Percentiles rank a stretch among this genome's conserved stretches.
These are phyloP conservation scores for Penaeus japonicus DNA, from an alignment of 1,140 invertebrate species.

Conservation along the genomic window DNA sequence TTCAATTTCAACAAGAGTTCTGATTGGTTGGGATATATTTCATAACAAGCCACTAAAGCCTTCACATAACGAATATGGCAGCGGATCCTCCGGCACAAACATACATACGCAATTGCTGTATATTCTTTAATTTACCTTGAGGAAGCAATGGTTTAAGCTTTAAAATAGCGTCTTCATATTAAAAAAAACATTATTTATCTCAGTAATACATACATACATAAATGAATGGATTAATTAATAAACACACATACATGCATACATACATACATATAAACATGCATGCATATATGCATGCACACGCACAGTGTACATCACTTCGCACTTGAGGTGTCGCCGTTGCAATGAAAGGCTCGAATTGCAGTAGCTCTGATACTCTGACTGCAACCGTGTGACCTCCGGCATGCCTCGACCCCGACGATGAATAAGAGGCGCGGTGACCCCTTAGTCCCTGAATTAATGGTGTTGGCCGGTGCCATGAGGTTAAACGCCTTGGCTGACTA, in stretches of 20 bases:
- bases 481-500: too few species aligned
- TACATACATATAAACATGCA: background rate
- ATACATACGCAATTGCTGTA: too few species aligned
- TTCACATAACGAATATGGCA: background rate
- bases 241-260: background rate
- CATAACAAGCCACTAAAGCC: background rate
- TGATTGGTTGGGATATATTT: conserved; percentile 24
- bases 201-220: background rate
- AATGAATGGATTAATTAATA: background rate
- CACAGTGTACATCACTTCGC: background rate
- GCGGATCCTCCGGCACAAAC: background rate
- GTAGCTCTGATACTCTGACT: too few species aligned
- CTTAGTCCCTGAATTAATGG: too few species aligned
- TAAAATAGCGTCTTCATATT: background rate
- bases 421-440: too few species aligned
- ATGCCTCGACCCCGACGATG: too few species aligned
- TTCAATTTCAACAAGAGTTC: conserved; percentile 23
- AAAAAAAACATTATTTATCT: background rate
- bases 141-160: background rate
- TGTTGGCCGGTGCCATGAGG: too few species aligned
- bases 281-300: background rate
- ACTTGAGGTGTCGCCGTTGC: too few species aligned
- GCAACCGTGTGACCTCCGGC: too few species aligned
- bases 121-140: background rate
- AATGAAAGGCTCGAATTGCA: too few species aligned